A percentile compares a stretch with the other conserved stretches of the same genome.
Conservation (phyloP, 2,888 invertebrate species). For the Synergus laeviventris region DNA sequence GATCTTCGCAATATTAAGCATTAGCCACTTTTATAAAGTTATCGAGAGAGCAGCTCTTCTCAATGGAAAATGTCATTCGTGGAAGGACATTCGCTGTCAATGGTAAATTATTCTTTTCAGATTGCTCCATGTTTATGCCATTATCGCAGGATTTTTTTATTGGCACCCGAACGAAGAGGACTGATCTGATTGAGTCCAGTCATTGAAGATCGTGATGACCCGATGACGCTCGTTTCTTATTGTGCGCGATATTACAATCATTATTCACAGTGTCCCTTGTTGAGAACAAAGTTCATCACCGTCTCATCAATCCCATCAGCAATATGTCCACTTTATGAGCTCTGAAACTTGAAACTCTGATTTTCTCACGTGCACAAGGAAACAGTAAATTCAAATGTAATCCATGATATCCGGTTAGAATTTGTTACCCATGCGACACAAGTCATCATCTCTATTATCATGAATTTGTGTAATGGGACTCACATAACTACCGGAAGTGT, state of each 20-base stretch:
- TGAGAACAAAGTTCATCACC: slow-evolving; percentile 16
- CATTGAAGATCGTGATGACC: slow-evolving; percentile 17
- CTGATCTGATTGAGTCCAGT: slow-evolving; percentile 6
- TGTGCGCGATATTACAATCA: slow-evolving; percentile 18
- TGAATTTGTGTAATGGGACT: slow-evolving; percentile 10
- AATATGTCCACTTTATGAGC: slow-evolving; percentile 23
- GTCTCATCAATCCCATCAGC: slow-evolving; percentile 36
- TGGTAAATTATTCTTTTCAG: slow-evolving; percentile 9
- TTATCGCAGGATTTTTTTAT: slow-evolving; percentile 1
- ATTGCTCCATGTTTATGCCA: not conserved
- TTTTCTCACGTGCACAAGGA: slow-evolving; percentile 22
- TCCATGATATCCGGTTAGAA: slow-evolving; percentile 32
- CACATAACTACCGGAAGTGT: not conserved
- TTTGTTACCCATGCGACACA: not conserved
- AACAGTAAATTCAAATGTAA: slow-evolving; percentile 22
- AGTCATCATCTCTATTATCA: slow-evolving; percentile 26
- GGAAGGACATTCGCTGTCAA: not conserved
- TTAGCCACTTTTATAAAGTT: not conserved
- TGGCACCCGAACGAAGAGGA: not conserved
- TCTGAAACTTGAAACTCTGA: not conserved
- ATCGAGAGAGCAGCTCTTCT: too few species aligned
- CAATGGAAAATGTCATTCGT: slow-evolving; percentile 21
- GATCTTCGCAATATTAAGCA: not conserved
- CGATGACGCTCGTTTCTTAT: slow-evolving; percentile 24
- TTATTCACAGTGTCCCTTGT: slow-evolving; percentile 28